Percentiles rank a stretch among this genome's conserved stretches.
phyloP scores from a whole-genome alignment of 2,113 vertebrate genomes.

The Bubalus kerabau region DNA sequence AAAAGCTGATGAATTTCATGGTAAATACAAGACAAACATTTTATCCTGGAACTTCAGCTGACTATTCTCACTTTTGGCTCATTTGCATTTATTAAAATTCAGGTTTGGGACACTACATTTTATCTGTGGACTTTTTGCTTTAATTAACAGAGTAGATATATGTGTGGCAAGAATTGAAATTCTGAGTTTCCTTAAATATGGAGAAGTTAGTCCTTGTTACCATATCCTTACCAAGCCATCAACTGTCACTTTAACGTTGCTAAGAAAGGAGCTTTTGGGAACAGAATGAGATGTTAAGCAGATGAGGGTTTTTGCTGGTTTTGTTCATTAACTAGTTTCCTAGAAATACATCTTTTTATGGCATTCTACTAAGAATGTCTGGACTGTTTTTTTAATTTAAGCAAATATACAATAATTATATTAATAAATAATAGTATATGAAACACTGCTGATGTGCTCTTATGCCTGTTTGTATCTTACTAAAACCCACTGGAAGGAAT shows the following conservation, averaged over 20 bases:
- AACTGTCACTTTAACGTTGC: not conserved
- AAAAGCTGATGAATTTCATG: slow-evolving; percentile 1
- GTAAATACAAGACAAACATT: slow-evolving; percentile 27
- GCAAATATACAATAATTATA: not conserved
- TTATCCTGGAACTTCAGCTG: not conserved
- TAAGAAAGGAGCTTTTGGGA: not conserved
- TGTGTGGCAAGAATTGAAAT: not conserved
- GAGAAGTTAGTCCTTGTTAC: not conserved
- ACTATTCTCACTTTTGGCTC: slow-evolving; percentile 13
- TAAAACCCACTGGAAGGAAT: not conserved
- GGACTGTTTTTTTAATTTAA: not conserved
- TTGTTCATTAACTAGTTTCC: not conserved
- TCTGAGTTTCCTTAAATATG: not conserved
- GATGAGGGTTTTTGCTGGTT: not conserved
- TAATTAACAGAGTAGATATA: slow-evolving; percentile 34
- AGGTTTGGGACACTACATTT: not conserved
- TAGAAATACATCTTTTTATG: not conserved
- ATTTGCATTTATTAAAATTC: slow-evolving; percentile 57
- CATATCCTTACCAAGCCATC: not conserved
- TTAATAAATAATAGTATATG: not conserved
- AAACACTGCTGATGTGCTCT: not conserved
- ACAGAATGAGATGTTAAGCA: not conserved
- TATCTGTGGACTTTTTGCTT: not conserved
- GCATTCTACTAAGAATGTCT: not conserved
- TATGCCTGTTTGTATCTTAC: not conserved